phyloP scores from a whole-genome alignment of 2,113 vertebrate species.

The Nycticebus coucang region DNA sequence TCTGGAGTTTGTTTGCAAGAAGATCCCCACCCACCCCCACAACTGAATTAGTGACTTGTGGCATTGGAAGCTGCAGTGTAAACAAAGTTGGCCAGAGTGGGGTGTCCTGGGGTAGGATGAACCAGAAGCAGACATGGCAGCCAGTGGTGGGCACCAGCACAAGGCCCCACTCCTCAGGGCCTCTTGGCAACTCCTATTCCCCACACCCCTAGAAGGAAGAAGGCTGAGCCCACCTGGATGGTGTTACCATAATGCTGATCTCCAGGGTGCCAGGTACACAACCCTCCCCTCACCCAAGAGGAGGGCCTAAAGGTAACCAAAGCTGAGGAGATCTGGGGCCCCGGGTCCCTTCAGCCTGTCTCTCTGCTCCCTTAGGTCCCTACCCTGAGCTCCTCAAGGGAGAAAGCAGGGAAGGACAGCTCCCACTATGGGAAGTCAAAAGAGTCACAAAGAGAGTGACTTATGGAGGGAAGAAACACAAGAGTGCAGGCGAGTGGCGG shows the following conservation, averaged over 20 bases:
- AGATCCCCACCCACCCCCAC: background rate
- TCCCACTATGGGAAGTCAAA: background rate
- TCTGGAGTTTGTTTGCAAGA: background rate
- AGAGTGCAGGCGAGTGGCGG: background rate
- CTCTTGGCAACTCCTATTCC: background rate
- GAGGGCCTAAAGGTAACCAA: slow-evolving; percentile 40
- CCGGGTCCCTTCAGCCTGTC: background rate
- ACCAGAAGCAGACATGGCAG: background rate
- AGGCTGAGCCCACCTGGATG: slow-evolving; percentile 51
- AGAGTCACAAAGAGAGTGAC: slow-evolving; percentile 35
- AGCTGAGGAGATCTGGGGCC: slow-evolving; percentile 5
- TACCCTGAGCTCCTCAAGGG: background rate
- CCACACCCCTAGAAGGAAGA: background rate
- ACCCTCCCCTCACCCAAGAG: slow-evolving; percentile 33
- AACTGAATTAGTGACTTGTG: background rate
- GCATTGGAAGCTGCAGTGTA: background rate
- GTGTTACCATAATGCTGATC: slow-evolving; percentile 78
- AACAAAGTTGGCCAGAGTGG: background rate
- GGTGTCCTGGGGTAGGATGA: background rate
- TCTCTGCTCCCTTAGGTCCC: background rate
- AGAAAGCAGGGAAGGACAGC: background rate
- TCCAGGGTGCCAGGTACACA: slow-evolving; percentile 73
- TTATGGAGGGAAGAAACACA: background rate
- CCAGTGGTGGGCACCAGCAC: background rate
- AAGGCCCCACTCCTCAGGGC: background rate